A percentile compares a stretch with the other conserved stretches of the same genome.
Evolutionary conservation across 53 echinoderm and acorn worm species (phyloP).

Genomic region (Echinarachnius parma): DNA sequence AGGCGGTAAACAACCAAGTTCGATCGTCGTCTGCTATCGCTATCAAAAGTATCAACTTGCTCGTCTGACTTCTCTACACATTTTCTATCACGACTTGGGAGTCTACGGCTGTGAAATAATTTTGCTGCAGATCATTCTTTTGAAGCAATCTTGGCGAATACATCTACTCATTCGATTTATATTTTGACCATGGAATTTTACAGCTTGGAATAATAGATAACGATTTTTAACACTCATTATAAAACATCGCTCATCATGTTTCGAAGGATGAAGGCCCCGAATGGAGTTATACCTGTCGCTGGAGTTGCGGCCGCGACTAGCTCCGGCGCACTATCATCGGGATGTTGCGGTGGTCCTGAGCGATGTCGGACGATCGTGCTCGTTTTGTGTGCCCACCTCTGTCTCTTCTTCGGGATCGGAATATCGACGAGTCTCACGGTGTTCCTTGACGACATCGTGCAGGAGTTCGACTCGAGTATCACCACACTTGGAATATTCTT

Average conservation of each 20-base stretch:
- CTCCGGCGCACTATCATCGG: background rate
- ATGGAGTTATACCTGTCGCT: background rate
- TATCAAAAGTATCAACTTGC: no score
- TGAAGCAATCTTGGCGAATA: no score
- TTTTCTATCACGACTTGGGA: no score
- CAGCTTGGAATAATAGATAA: no score
- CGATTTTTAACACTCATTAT: no score
- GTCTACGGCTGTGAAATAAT: no score
- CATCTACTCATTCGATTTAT: no score
- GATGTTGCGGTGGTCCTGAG: background rate
- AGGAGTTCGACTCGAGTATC: conserved; percentile 34
- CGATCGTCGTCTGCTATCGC: no score
- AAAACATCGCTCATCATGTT: conserved; percentile 15
- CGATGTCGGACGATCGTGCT: conserved; percentile 5
- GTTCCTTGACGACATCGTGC: conserved; percentile 38
- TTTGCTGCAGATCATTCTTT: no score
- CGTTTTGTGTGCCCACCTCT: conserved; percentile 25
- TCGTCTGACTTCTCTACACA: no score
- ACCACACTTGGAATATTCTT: conserved; percentile 37
- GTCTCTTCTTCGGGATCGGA: conserved; percentile 45
- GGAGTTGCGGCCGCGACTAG: background rate
- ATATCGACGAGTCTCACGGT: conserved; percentile 39
- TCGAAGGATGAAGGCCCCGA: conserved; percentile 17
- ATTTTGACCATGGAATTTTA: no score
- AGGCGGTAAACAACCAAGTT: no score